Conservation (phyloP, 1,140 invertebrate species). For the Drosophila pallidifrons region DNA sequence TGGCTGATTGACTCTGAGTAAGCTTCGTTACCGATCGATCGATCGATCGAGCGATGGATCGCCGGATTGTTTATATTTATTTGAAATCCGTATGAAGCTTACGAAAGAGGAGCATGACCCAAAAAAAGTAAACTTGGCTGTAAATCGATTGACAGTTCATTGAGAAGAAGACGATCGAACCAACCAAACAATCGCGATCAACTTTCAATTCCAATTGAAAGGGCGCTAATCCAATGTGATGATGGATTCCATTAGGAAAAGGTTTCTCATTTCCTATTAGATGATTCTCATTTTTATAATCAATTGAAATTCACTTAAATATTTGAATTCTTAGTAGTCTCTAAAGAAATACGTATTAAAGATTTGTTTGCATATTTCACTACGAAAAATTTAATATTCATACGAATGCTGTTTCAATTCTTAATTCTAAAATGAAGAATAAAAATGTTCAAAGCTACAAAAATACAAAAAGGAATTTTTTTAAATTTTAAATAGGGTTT, state of each 20-base stretch:
- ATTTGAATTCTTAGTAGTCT: too few species aligned
- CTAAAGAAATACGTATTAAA: too few species aligned
- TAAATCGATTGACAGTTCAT: constrained; percentile 28
- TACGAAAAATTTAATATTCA: too few species aligned
- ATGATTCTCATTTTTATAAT: background rate
- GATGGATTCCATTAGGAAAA: background rate
- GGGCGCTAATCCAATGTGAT: background rate
- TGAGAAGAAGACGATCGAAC: background rate
- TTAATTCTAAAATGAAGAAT: too few species aligned
- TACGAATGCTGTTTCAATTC: too few species aligned
- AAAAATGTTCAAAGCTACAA: too few species aligned
- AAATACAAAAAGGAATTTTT: too few species aligned
- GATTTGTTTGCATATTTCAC: too few species aligned
- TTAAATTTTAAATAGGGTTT: too few species aligned
- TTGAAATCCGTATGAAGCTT: constrained; percentile 23
- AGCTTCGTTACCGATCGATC: constrained; percentile 13
- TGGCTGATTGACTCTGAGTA: constrained; percentile 63
- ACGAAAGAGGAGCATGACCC: constrained; percentile 66
- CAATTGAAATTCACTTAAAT: too few species aligned
- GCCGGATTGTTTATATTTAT: constrained; percentile 48
- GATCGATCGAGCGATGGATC: constrained; percentile 30
- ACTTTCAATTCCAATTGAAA: constrained; percentile 9
- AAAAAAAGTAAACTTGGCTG: constrained; percentile 59
- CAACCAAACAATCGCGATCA: constrained; percentile 20
- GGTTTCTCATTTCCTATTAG: background rate